Evolutionary conservation across 2,797 vertebrate species (phyloP).

Genomic region (Ceyx erithaca): DNA sequence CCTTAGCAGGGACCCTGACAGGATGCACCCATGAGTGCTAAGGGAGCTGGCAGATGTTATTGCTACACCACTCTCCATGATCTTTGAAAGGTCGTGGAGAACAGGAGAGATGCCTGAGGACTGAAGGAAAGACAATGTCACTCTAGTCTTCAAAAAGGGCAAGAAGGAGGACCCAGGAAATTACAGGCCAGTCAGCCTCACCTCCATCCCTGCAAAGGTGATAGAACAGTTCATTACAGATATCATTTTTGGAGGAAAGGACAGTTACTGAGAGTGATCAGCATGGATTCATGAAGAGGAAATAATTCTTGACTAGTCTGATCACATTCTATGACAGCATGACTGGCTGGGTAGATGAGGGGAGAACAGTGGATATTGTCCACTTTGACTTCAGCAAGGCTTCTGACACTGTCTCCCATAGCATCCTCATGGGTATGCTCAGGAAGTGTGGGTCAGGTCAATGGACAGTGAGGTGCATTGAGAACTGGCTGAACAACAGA

Average conservation of each 20-base stretch:
- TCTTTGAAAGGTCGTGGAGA: neutral
- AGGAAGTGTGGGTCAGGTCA: neutral
- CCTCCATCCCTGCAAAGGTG: neutral
- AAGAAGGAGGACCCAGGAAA: neutral
- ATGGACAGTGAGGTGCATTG: neutral
- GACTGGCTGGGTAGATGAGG: neutral
- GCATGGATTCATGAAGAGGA: neutral
- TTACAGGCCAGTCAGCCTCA: neutral
- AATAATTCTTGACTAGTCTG: neutral
- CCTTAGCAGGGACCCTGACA: neutral
- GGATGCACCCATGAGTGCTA: neutral
- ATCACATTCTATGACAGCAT: neutral
- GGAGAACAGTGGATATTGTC: neutral
- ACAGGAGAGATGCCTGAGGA: neutral
- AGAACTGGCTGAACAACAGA: neutral
- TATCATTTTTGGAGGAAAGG: neutral
- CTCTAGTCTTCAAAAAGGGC: neutral
- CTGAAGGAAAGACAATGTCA: neutral
- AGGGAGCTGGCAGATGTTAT: neutral
- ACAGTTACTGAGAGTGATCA: neutral
- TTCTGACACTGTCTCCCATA: neutral
- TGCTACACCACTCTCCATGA: neutral
- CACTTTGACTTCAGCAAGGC: neutral
- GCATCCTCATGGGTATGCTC: neutral
- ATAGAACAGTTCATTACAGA: neutral